phyloP scores from a whole-genome alignment of 2,888 invertebrate genomes.

The Synergus umbraculus region DNA sequence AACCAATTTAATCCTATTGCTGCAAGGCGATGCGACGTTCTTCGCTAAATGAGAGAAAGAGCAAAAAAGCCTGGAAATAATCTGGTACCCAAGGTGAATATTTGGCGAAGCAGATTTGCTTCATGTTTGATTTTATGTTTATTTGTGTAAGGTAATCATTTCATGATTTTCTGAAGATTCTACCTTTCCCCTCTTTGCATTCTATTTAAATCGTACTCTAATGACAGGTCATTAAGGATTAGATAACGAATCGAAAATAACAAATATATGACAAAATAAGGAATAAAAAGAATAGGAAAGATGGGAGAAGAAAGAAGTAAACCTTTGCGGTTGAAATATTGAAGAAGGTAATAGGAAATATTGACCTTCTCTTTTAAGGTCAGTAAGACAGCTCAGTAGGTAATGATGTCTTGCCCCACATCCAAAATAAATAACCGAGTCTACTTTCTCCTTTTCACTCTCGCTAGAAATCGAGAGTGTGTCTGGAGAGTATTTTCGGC shows the following conservation, averaged over 20 bases:
- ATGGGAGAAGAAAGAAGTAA: background rate
- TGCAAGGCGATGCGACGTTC: background rate
- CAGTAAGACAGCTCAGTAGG: slow-evolving; percentile 59
- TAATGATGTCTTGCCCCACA: slow-evolving; percentile 64
- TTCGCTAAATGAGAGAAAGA: background rate
- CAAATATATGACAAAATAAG: background rate
- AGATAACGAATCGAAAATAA: background rate
- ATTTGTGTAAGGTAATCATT: background rate
- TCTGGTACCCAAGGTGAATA: too few species aligned
- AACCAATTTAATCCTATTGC: slow-evolving; percentile 23
- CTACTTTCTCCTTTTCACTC: slow-evolving; percentile 63
- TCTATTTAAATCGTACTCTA: background rate
- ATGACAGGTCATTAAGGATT: background rate
- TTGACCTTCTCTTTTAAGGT: background rate
- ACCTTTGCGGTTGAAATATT: background rate
- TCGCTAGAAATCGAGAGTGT: slow-evolving; percentile 57
- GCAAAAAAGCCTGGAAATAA: too few species aligned
- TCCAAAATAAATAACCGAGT: slow-evolving; percentile 48
- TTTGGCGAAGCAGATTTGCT: too few species aligned
- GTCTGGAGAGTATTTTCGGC: slow-evolving; percentile 49
- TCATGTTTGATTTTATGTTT: too few species aligned
- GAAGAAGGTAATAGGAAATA: background rate
- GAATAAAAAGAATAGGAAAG: background rate
- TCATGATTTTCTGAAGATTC: background rate
- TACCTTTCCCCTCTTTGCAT: background rate